phyloP scores from a whole-genome alignment of 2,797 vertebrate species.

The Clarias fuscus region DNA sequence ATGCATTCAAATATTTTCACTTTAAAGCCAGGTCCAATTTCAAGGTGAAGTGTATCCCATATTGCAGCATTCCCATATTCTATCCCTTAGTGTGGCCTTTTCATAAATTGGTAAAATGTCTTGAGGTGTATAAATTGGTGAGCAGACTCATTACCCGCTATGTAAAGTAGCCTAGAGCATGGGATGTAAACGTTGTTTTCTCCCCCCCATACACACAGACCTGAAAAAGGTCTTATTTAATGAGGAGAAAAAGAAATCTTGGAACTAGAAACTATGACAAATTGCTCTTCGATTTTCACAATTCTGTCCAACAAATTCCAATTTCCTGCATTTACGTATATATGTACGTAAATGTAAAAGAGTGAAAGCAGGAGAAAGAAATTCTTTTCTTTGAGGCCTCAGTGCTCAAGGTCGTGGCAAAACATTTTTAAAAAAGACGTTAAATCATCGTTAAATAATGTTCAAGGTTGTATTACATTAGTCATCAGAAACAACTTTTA shows the following conservation, averaged over 20 bases:
- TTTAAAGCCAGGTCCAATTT: constrained; percentile 14
- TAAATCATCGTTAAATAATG: constrained; percentile 65
- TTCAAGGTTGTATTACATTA: constrained; percentile 64
- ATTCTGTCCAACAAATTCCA: background rate
- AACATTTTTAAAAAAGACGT: constrained; percentile 62
- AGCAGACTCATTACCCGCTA: constrained; percentile 68
- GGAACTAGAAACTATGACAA: background rate
- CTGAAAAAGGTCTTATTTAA: constrained; percentile 12
- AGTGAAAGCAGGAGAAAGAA: background rate
- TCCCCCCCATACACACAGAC: background rate
- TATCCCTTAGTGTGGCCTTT: constrained; percentile 34
- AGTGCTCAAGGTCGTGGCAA: constrained; percentile 60
- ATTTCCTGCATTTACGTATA: background rate
- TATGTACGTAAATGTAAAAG: background rate
- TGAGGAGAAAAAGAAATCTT: background rate
- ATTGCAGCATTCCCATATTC: background rate
- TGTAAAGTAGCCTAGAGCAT: constrained; percentile 61
- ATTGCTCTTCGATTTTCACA: background rate
- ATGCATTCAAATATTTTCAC: background rate
- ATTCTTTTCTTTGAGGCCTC: constrained; percentile 40
- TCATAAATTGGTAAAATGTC: constrained; percentile 65
- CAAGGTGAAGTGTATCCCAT: constrained; percentile 22
- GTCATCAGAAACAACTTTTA: constrained; percentile 63
- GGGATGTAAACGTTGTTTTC: constrained; percentile 57
- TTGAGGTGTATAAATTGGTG: constrained; percentile 67